These are phyloP conservation scores for Trissolcus japonicus DNA, from an alignment of 2,888 invertebrate genomes.

Conservation along the genomic window DNA sequence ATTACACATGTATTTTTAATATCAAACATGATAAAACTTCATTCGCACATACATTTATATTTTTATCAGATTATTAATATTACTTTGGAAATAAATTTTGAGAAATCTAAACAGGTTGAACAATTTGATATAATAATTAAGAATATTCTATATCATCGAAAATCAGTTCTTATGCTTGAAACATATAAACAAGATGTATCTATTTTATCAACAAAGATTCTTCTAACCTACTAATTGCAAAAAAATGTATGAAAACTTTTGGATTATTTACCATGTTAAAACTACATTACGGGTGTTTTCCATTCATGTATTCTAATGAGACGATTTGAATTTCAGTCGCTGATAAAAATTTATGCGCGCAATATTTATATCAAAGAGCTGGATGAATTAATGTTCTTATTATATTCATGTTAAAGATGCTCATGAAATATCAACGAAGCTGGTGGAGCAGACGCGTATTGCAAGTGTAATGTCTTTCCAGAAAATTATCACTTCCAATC, in stretches of 20 bases:
- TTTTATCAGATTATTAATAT: no score
- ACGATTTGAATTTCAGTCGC: slow-evolving; percentile 33
- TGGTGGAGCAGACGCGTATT: background rate
- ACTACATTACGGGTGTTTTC: background rate
- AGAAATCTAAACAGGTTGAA: no score
- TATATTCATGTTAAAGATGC: slow-evolving; percentile 28
- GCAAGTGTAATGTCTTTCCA: background rate
- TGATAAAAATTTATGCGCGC: slow-evolving; percentile 27
- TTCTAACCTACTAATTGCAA: no score
- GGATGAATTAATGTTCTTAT: slow-evolving; percentile 29
- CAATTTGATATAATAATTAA: no score
- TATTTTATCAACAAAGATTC: no score
- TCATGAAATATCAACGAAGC: slow-evolving; percentile 23
- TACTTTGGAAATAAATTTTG: no score
- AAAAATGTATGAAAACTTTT: background rate
- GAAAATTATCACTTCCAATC: background rate
- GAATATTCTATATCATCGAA: no score
- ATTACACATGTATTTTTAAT: no score
- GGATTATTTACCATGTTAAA: background rate
- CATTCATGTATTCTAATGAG: slow-evolving; percentile 35
- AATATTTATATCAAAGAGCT: slow-evolving; percentile 30
- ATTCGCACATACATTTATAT: no score
- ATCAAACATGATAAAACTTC: no score
- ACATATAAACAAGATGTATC: no score
- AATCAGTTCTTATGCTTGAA: no score